Conservation (phyloP, 2,113 vertebrate genomes). For the Amblyopsis rosae region DNA sequence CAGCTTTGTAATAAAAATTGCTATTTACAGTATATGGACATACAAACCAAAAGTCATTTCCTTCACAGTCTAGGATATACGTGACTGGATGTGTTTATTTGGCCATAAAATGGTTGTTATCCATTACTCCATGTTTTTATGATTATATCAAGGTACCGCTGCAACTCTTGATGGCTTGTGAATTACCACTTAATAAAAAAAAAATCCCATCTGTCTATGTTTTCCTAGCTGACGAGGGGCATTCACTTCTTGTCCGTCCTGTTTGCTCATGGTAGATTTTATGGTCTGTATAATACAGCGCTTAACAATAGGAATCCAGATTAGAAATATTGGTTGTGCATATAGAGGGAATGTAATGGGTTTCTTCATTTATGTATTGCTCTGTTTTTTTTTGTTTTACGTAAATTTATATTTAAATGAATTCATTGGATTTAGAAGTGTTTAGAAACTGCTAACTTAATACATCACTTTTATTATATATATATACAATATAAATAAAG, state of each 20-base stretch:
- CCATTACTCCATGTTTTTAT: constrained; percentile 22
- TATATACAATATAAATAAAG: neutral
- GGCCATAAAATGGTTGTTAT: neutral
- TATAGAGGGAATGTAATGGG: neutral
- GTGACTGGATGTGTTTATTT: constrained; percentile 7
- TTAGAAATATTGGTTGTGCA: neutral
- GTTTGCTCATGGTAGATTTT: constrained; percentile 20
- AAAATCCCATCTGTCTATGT: constrained; percentile 35
- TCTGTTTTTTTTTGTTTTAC: neutral
- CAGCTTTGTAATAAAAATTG: neutral
- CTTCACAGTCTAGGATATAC: neutral
- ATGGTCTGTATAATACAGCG: constrained; percentile 11
- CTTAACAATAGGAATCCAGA: neutral
- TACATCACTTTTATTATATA: no score
- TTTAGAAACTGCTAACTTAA: no score
- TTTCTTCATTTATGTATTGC: neutral
- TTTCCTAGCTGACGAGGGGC: constrained; percentile 12
- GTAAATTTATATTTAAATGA: neutral
- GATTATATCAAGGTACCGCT: constrained; percentile 10
- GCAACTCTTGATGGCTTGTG: constrained; percentile 25
- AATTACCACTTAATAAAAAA: constrained; percentile 6
- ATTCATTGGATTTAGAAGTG: no score
- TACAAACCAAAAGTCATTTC: neutral
- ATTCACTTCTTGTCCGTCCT: constrained; percentile 22
- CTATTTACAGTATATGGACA: neutral